A percentile compares a stretch with the other conserved stretches of the same genome.
Evolutionary conservation across 2,888 invertebrate species (phyloP).

Genomic region (Ischnura elegans): DNA sequence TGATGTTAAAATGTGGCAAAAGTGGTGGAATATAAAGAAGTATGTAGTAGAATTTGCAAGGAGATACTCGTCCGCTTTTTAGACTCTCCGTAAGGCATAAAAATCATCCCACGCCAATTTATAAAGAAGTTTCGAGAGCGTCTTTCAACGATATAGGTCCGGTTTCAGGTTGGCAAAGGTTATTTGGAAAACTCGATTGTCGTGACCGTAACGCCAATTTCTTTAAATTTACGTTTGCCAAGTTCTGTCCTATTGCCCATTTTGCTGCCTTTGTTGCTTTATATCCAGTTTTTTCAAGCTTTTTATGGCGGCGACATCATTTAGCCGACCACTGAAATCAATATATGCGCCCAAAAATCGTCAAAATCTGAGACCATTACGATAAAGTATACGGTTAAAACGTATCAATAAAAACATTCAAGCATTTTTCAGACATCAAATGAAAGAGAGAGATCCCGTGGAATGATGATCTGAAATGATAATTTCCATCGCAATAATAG

Average conservation of each 20-base stretch:
- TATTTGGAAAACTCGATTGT: not conserved
- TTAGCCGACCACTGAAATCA: not conserved
- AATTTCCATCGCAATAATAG: too few species aligned
- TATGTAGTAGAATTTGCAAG: not conserved
- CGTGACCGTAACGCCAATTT: not conserved
- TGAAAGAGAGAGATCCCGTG: too few species aligned
- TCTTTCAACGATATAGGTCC: not conserved
- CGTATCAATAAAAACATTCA: too few species aligned
- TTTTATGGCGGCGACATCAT: not conserved
- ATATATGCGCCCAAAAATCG: too few species aligned
- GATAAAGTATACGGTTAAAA: too few species aligned
- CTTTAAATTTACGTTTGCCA: slow-evolving; percentile 16
- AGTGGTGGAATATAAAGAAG: not conserved
- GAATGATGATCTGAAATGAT: too few species aligned
- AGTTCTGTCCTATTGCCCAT: not conserved
- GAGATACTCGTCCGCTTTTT: not conserved
- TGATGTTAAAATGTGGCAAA: not conserved
- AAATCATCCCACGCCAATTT: not conserved
- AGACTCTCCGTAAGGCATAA: not conserved
- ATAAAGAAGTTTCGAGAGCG: not conserved
- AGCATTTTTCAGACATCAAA: too few species aligned
- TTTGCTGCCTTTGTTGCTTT: not conserved
- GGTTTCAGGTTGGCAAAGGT: not conserved
- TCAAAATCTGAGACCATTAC: too few species aligned
- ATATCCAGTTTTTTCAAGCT: not conserved